phyloP scores from a whole-genome alignment of 2,888 invertebrate species.

The Caenorhabditis sp. region DNA sequence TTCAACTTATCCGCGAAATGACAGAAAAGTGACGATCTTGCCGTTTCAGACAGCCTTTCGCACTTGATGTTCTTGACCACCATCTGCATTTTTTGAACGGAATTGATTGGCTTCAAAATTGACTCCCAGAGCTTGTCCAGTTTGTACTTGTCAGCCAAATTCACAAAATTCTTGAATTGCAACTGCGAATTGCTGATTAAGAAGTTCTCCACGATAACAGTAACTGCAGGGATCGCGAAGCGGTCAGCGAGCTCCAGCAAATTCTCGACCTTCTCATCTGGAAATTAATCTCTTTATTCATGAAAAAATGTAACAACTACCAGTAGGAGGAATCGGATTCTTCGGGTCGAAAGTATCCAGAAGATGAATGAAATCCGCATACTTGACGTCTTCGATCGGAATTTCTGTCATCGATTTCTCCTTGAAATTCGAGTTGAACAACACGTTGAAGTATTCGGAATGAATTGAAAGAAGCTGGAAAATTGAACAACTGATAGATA shows the following conservation, averaged over 20 bases:
- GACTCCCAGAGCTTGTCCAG: neutral
- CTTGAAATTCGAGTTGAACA: conserved; percentile 26
- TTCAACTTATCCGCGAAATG: too few relatives aligned
- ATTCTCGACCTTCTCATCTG: neutral
- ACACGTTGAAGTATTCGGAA: conserved; percentile 11
- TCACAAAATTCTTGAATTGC: neutral
- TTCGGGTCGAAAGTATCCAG: neutral
- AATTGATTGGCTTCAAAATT: neutral
- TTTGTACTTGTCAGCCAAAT: neutral
- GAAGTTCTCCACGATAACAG: neutral
- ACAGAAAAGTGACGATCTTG: too few relatives aligned
- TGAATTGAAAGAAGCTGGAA: conserved; percentile 2
- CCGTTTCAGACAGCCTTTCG: too few relatives aligned
- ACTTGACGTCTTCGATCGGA: conserved; percentile 19
- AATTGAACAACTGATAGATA: neutral
- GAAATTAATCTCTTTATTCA: neutral
- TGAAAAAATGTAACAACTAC: neutral
- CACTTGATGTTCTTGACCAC: too few relatives aligned
- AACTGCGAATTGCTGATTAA: neutral
- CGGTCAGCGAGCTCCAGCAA: neutral
- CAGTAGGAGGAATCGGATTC: neutral
- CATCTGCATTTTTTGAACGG: too few relatives aligned
- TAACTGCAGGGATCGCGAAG: neutral
- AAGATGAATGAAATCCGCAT: neutral
- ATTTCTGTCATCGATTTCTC: conserved; percentile 18